phyloP scores from a whole-genome alignment of 2,113 vertebrate species.

The Pipra filicauda region DNA sequence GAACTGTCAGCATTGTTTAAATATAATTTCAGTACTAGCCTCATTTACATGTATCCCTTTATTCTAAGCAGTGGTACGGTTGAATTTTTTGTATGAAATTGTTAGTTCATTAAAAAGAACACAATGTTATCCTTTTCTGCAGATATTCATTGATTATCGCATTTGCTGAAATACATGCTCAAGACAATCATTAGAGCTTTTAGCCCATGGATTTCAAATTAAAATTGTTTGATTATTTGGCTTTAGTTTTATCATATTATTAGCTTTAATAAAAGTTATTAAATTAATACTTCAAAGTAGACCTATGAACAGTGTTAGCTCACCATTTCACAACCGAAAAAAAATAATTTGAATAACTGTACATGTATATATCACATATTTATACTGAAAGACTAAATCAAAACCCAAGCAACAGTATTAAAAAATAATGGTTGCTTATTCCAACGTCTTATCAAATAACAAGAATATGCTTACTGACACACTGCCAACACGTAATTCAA shows the following conservation, averaged over 20 bases:
- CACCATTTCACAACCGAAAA: neutral
- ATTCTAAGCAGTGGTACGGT: conserved; percentile 64
- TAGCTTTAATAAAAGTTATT: neutral
- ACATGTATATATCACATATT: neutral
- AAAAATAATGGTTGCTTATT: neutral
- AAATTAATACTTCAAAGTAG: neutral
- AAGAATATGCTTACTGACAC: neutral
- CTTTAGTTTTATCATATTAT: neutral
- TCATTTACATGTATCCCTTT: conserved; percentile 70
- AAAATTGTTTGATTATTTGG: neutral
- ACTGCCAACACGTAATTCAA: neutral
- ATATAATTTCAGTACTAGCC: conserved; percentile 48
- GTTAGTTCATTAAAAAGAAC: conserved; percentile 69
- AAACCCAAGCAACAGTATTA: neutral
- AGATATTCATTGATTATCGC: conserved; percentile 64
- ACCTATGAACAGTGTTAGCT: neutral
- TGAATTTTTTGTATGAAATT: conserved; percentile 60
- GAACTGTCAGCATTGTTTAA: conserved; percentile 70
- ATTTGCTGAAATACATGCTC: conserved; percentile 44
- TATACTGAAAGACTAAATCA: neutral
- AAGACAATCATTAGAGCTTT: neutral
- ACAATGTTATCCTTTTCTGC: conserved; percentile 56
- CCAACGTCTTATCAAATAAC: neutral
- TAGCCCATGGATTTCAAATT: neutral
- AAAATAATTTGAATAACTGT: neutral